Conservation (phyloP, 2,113 vertebrate species). For the Plectropomus leopardus region DNA sequence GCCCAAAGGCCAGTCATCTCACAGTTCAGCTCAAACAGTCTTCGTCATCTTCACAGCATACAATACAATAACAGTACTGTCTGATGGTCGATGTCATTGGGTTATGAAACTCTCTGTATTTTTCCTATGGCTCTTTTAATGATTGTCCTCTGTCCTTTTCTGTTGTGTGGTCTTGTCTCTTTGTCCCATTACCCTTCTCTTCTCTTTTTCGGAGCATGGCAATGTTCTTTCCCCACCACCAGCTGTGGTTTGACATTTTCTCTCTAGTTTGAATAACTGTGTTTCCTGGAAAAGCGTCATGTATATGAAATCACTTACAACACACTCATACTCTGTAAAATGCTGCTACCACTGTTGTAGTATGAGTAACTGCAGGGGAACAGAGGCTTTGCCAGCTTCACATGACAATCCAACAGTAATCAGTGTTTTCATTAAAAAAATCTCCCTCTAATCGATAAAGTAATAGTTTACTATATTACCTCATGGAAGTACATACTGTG, state of each 20-base stretch:
- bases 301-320: background rate
- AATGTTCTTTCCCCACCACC: background rate
- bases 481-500: background rate
- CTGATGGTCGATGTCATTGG: slow-evolving; percentile 29
- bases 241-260: background rate
- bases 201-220: background rate
- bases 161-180: background rate
- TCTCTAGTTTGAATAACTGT: background rate
- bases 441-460: background rate
- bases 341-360: background rate
- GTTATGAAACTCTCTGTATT: slow-evolving; percentile 2
- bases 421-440: background rate
- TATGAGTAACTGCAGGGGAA: background rate
- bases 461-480: background rate
- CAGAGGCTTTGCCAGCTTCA: background rate
- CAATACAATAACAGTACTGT: background rate
- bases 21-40: slow-evolving; percentile 15
- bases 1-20: slow-evolving; percentile 20
- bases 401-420: background rate
- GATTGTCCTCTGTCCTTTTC: slow-evolving; percentile 8
- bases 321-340: background rate
- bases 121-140: background rate
- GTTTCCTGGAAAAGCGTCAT: background rate
- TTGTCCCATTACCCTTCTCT: background rate
- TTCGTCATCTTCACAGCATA: slow-evolving; percentile 10